Evolutionary conservation across 2,888 invertebrate genomes (phyloP).

Genomic region (Sthenelais limicola): DNA sequence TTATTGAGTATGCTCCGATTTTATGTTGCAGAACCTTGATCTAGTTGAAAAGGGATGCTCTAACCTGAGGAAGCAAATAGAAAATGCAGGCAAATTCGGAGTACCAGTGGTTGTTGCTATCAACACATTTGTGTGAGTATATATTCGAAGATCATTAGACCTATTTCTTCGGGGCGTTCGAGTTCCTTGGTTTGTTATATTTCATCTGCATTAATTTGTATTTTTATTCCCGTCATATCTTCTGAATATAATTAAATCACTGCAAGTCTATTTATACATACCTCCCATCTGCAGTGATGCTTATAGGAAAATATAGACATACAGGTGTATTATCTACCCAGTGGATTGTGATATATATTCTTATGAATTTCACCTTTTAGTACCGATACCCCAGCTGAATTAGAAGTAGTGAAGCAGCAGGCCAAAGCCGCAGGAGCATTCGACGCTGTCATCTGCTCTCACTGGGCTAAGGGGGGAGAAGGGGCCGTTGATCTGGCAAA

Average conservation of each 20-base stretch:
- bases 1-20: neutral
- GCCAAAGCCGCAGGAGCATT: conserved; percentile 87
- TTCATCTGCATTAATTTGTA: too few relatives aligned
- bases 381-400: conserved; percentile 88
- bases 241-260: too few relatives aligned
- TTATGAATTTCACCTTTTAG: too few relatives aligned
- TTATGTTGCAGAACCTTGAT: conserved; percentile 81
- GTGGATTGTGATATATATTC: too few relatives aligned
- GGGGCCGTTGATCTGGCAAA: conserved; percentile 91
- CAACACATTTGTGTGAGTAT: conserved; percentile 86
- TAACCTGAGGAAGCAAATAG: conserved; percentile 93
- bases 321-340: too few relatives aligned
- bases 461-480: conserved; percentile 90
- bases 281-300: too few relatives aligned
- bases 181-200: too few relatives aligned
- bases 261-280: too few relatives aligned
- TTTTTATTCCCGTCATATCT: too few relatives aligned
- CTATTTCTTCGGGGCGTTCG: too few relatives aligned
- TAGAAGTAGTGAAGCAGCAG: conserved; percentile 82
- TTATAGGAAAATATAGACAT: too few relatives aligned
- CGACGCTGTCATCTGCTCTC: conserved; percentile 88
- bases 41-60: conserved; percentile 88
- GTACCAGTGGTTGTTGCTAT: conserved; percentile 95
- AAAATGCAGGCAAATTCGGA: conserved; percentile 90
- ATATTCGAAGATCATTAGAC: too few relatives aligned